Evolutionary conservation across 2,888 invertebrate species (phyloP).

Genomic region (Empis livida): DNA sequence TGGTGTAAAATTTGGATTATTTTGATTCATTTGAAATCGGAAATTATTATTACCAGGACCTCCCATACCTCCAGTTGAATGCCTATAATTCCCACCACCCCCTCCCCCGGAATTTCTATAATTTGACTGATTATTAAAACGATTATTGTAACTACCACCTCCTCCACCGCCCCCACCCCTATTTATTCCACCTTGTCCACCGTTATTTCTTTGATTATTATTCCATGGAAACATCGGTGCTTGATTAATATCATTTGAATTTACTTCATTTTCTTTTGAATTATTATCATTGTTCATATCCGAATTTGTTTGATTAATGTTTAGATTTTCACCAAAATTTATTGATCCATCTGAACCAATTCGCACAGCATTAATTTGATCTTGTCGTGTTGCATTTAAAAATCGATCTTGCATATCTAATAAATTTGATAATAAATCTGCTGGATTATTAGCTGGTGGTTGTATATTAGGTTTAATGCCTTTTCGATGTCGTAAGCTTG

Average conservation of each 20-base stretch:
- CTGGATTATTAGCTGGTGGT: conserved; percentile 24
- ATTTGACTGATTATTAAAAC: conserved; percentile 20
- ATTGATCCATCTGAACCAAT: conserved; percentile 45
- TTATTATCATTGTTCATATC: conserved; percentile 7
- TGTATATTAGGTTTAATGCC: conserved; percentile 3
- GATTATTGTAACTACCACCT: conserved; percentile 21
- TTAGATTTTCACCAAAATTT: conserved; percentile 33
- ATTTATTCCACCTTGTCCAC: conserved; percentile 32
- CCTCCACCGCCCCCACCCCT: conserved; percentile 33
- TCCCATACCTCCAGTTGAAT: conserved; percentile 15
- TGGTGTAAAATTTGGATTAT: neutral
- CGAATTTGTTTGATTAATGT: neutral
- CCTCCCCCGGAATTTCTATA: conserved; percentile 17
- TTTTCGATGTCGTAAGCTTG: conserved; percentile 6
- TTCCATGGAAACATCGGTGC: conserved; percentile 53
- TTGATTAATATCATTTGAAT: conserved; percentile 24
- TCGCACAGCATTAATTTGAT: conserved; percentile 41
- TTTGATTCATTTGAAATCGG: conserved; percentile 1
- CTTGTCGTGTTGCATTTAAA: conserved; percentile 47
- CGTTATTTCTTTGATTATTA: conserved; percentile 28
- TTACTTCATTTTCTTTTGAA: conserved; percentile 1
- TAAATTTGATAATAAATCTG: conserved; percentile 55
- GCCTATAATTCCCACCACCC: conserved; percentile 17
- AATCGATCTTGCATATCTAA: conserved; percentile 56
- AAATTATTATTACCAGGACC: conserved; percentile 4